Base-by-base conservation (phyloP, 2,888 invertebrate genomes). In the Apantesis nais region DNA sequence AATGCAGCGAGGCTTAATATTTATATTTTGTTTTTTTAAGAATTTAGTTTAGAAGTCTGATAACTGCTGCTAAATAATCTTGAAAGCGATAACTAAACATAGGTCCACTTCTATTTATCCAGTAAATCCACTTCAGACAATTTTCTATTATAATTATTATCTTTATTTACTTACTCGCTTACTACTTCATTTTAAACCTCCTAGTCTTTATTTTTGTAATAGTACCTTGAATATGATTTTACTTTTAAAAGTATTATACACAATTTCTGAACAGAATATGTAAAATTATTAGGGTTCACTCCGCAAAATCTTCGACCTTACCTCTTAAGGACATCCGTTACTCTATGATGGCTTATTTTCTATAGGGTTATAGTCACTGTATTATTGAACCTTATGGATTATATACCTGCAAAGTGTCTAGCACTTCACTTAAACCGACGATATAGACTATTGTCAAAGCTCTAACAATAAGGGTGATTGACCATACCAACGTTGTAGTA, bases 391-490 rank as follows among this genome's bases (percentile, higher is more conserved):
- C 75, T 78, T 77, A 77, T 52, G 72, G 73, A 68, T 80, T 82
- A 86, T 58, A 83, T 83, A 83, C 82, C 84, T 83, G 80, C 74
- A 76, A 84, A 81, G 83, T 84, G 81, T 77, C 76, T 75, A 79
- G 79, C 83, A 78, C 82, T 80, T 76, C 67, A 68, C 74, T 71
- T 82, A 82, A 78, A 81, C 78, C 75, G 68, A 68, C 75, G 71
- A 82, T 86, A 85, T 85, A 78, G 80, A 79, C 80, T 85, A 84
- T 78, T 76, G 82, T 74, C 74, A 67, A 68, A 79, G 76, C 72
- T 74, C 67, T 76, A 65, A 80, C 84, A 82, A 83, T 80, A 67
- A 81, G 72, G 74, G 71, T 78, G 77, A 83, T 82, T 85, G 86
- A 86, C 82, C 83, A 81, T 72, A 71, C 70, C 58, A 52, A 67